Base-by-base conservation (phyloP, 2,113 vertebrate genomes). In the Daubentonia madagascariensis region DNA sequence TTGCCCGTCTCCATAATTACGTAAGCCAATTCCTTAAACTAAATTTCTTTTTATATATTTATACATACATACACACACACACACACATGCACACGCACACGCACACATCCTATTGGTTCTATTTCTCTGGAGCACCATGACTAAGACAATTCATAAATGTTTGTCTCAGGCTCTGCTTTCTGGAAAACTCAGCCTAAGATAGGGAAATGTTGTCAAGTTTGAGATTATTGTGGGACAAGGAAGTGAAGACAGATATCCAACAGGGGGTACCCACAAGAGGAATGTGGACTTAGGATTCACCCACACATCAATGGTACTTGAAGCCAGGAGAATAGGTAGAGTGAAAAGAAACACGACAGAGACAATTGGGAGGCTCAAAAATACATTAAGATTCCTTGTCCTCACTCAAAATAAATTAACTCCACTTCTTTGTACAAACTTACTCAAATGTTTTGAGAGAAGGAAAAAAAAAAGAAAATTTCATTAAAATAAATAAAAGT, bases 401-500 rank as follows among this genome's bases (percentile, higher is more conserved):
- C 76, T 97, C 76, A 70, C 52, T 32, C 76, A 94, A 81, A 81
- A 76, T 68, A 65, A 88, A 87, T 43, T 0, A 72, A 88, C 23
- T 89, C 78, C 65, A 7, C 14, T 88, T 37, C 81, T 96, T 72
- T 80, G 20, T 75, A 84, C 32, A 89, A 83, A 85, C 54, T 78
- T 73, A 84, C 8, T 67, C 61, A 83, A 92, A 87, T 89, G 13
- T 84, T 92, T 94, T 80, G 28, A 65, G 11, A 65, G 17, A 28
- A 37, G 4, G 1, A 1, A 20, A 13, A 70, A n/a, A 22, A 30
- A 22, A 11, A 20, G 13, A 6, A 52, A 54, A 78, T 65, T 9
- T 90, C 37, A 89, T 25, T 92, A 91, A 92, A 94, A 96, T 92
- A 90, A 72, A 37, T 54, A 54, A 81, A 79, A 59, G 6, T 61